Percentiles rank a stretch among this genome's conserved stretches.
phyloP scores from a whole-genome alignment of 2,888 invertebrate genomes.

The Oeneis ivallda region DNA sequence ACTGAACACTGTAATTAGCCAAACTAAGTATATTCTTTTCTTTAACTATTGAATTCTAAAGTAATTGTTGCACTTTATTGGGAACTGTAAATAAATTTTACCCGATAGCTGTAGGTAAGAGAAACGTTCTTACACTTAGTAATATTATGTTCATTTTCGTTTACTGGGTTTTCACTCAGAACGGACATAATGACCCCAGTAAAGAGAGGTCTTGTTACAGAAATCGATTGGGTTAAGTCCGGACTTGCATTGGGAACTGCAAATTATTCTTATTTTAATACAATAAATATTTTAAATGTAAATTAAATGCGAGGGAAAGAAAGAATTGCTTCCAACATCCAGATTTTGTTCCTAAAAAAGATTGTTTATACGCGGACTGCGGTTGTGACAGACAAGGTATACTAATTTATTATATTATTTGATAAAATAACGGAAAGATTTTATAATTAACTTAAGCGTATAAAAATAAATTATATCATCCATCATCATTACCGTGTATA shows the following conservation, averaged over 20 bases:
- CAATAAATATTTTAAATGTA: neutral
- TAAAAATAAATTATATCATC: too few species aligned
- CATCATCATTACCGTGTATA: too few species aligned
- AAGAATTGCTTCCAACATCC: too few species aligned
- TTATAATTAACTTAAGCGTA: too few species aligned
- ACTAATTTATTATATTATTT: too few species aligned
- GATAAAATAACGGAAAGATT: too few species aligned
- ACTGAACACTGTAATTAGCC: too few species aligned
- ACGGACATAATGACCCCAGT: constrained; percentile 41
- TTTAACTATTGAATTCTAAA: neutral
- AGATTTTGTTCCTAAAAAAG: too few species aligned
- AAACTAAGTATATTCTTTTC: too few species aligned
- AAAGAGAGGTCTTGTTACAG: constrained; percentile 54
- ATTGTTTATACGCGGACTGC: too few species aligned
- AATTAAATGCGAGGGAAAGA: too few species aligned
- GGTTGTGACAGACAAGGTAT: too few species aligned
- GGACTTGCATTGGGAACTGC: constrained; percentile 50
- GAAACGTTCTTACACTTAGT: constrained; percentile 19
- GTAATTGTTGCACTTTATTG: neutral
- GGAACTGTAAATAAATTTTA: neutral
- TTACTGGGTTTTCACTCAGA: constrained; percentile 18
- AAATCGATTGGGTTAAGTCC: constrained; percentile 57
- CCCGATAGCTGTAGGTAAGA: neutral
- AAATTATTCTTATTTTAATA: constrained; percentile 11
- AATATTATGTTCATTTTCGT: constrained; percentile 14